Percentiles rank a stretch among this genome's conserved stretches.
These are phyloP conservation scores for Ridgeia piscesae DNA, from an alignment of 1,140 invertebrate genomes.

Conservation along the genomic window DNA sequence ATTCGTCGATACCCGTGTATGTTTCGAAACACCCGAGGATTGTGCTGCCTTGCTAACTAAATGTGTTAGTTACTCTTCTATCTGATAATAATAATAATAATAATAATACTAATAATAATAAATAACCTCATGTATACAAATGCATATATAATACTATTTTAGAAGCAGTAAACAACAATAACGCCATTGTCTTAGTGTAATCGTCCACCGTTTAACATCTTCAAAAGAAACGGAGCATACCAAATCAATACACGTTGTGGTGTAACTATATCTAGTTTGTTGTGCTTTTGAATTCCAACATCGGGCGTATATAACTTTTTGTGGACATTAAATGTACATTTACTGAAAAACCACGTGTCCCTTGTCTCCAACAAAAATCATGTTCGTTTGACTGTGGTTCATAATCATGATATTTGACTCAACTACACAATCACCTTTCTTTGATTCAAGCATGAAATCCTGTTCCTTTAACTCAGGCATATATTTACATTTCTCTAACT, in stretches of 20 bases:
- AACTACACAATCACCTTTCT: too few species aligned
- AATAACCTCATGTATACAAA: neutral
- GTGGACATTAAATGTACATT: too few species aligned
- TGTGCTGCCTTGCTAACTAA: neutral
- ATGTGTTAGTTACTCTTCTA: neutral
- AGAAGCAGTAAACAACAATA: neutral
- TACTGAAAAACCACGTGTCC: neutral
- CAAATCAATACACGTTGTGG: neutral
- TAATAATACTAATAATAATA: neutral
- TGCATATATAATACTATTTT: neutral
- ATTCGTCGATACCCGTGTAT: too few species aligned
- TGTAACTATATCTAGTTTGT: neutral
- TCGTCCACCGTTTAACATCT: neutral
- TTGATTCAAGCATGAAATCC: neutral
- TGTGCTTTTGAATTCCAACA: neutral
- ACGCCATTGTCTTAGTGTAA: too few species aligned
- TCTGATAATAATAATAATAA: neutral
- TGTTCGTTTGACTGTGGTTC: too few species aligned
- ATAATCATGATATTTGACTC: too few species aligned
- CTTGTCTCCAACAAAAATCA: too few species aligned
- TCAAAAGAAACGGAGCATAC: neutral
- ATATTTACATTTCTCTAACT: neutral
- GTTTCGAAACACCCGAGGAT: neutral
- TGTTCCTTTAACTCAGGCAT: neutral
- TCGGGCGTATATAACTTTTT: neutral